Base-by-base conservation (phyloP, 2,888 invertebrate species). In the Eutolmus rufibarbis region DNA sequence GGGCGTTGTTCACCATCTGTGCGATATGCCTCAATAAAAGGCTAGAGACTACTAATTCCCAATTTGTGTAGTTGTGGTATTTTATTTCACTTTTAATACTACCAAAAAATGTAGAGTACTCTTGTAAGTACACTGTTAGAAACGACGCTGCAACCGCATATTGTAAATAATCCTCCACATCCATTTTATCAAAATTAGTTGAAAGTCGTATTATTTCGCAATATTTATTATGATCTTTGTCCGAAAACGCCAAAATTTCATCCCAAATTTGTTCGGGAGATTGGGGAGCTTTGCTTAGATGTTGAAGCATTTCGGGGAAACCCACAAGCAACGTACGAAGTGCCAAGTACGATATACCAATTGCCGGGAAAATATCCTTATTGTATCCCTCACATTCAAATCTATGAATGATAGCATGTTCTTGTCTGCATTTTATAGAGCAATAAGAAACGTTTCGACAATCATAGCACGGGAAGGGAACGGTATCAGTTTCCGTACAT, bases 331-430 rank as follows among this genome's bases (percentile, higher is more conserved):
- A 92, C 0, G 95, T 94, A 91, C 95, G 94, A 90, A 97, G 92
- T 16, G 96, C 96, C 77, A 97, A 93, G 92, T 97, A 96, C 0
- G 95, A 96, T 88, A 97, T 95, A 43, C 97, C 97, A 57, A 96
- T 94, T 84, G 95, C 94, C 87, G 95, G 94, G 92, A 95, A 95
- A 43, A 96, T 92, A 23, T 93, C 93, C n/a, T 94, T 93, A 90
- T 94, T 94, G 88, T 94, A 94, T 34, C 95, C 95, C 23, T 91
- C 91, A 90, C 97, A 97, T 92, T 97, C 95, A 94, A 95, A 95
- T 88, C 93, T 93, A 91, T 97, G 97, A 91, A 94, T 94, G 14
- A 91, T 90, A 2, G 91, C 89, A 74, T 95, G 95, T 34, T 92
- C 91, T 8, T 91, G 90, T 28, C 94, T 93, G 91, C 97, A 97